Evolutionary conservation across 2,113 vertebrate species (phyloP).

Genomic region (Puntigrus tetrazona): DNA sequence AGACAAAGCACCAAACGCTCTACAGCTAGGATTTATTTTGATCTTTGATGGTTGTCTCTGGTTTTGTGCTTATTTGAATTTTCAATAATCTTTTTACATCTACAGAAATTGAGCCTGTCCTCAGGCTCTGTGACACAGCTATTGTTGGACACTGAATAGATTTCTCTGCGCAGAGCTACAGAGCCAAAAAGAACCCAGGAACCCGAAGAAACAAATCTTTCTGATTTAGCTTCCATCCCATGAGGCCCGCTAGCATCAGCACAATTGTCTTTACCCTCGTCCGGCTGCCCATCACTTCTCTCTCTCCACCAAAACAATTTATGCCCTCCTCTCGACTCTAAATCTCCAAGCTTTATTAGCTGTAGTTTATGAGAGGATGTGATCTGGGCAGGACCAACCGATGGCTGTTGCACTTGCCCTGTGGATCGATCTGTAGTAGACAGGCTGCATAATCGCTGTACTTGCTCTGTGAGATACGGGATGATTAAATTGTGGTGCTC

Average conservation of each 20-base stretch:
- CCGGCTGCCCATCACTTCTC: constrained; percentile 66
- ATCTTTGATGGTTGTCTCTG: constrained; percentile 22
- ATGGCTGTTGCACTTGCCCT: constrained; percentile 68
- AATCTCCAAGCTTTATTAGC: constrained; percentile 70
- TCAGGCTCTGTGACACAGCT: not conserved
- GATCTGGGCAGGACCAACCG: constrained; percentile 54
- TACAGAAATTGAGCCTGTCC: constrained; percentile 24
- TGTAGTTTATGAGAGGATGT: constrained; percentile 67
- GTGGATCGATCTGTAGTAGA: constrained; percentile 65
- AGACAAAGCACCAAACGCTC: constrained; percentile 41
- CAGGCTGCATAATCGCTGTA: constrained; percentile 60
- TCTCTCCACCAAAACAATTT: constrained; percentile 68
- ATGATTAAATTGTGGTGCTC: constrained; percentile 58
- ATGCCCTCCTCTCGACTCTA: constrained; percentile 56
- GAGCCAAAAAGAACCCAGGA: constrained; percentile 20
- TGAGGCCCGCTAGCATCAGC: constrained; percentile 71
- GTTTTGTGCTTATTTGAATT: constrained; percentile 15
- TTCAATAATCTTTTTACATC: constrained; percentile 29
- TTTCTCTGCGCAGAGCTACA: not conserved
- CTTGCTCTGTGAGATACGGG: constrained; percentile 58
- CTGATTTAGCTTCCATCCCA: constrained; percentile 69
- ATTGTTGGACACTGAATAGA: constrained; percentile 21
- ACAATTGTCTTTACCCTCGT: constrained; percentile 70
- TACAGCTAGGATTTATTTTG: constrained; percentile 23
- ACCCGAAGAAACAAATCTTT: constrained; percentile 67